phyloP scores from a whole-genome alignment of 1,140 invertebrate species.

The Dendrolimus punctatus region DNA sequence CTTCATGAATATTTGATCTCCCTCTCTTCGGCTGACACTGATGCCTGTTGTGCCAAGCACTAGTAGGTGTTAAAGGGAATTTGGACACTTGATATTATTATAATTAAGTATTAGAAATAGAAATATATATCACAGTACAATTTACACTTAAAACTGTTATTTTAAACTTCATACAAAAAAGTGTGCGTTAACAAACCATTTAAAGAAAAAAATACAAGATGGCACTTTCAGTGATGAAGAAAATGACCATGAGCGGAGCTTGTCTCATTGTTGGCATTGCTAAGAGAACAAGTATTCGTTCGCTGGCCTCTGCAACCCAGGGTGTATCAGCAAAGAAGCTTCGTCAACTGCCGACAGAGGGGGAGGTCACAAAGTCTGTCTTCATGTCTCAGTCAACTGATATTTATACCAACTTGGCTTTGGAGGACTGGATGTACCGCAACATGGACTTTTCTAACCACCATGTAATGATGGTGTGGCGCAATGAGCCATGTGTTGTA shows the following conservation, averaged over 20 bases:
- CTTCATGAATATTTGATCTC: conserved; percentile 89
- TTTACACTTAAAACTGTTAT: conserved; percentile 42
- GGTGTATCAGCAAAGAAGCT: conserved; percentile 32
- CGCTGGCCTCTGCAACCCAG: conserved; percentile 33
- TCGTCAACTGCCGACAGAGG: conserved; percentile 48
- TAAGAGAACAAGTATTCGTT: conserved; percentile 47
- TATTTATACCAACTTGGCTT: conserved; percentile 91
- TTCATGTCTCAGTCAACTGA: conserved; percentile 93
- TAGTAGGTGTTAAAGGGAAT: conserved; percentile 34
- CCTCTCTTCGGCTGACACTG: conserved; percentile 81
- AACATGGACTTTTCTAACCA: conserved; percentile 87
- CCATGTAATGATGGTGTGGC: conserved; percentile 91
- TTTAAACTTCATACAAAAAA: conserved; percentile 63
- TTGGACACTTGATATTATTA: conserved; percentile 17
- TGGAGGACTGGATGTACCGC: conserved; percentile 95
- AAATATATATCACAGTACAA: conserved; percentile 24
- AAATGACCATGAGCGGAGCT: conserved; percentile 41
- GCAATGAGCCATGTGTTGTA: conserved; percentile 94
- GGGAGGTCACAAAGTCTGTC: conserved; percentile 83
- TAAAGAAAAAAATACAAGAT: conserved; percentile 34
- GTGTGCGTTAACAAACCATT: conserved; percentile 42
- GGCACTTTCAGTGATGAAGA: conserved; percentile 63
- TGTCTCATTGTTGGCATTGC: conserved; percentile 48
- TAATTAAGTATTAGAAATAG: conserved; percentile 20
- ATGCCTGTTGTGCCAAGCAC: conserved; percentile 57